Evolutionary conservation across 1,140 invertebrate species (phyloP).

Genomic region (Pristionchus pacificus): DNA sequence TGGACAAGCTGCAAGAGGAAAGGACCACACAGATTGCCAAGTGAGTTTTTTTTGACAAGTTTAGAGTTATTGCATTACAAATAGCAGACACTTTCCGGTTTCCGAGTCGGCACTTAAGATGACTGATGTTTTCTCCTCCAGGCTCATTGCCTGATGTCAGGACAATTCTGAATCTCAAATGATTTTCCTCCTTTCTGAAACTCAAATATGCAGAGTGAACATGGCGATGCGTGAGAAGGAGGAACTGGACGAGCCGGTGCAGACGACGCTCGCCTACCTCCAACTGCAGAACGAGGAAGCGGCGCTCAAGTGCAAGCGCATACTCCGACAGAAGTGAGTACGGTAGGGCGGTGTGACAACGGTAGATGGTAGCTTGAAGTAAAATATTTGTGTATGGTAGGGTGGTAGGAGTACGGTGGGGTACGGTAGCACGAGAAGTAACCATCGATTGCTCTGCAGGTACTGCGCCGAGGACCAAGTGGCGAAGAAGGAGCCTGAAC

Average conservation of each 20-base stretch:
- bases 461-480: too few relatives aligned
- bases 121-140: too few relatives aligned
- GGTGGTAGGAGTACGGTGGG: not conserved
- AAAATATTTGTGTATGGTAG: not conserved
- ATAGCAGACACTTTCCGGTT: too few relatives aligned
- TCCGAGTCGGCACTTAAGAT: too few relatives aligned
- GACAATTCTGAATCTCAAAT: too few relatives aligned
- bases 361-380: not conserved
- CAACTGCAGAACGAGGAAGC: not conserved
- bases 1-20: conserved; percentile 67
- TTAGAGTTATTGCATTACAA: too few relatives aligned
- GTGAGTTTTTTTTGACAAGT: not conserved
- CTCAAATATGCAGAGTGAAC: too few relatives aligned
- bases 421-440: not conserved
- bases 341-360: not conserved
- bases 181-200: too few relatives aligned
- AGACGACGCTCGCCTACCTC: not conserved
- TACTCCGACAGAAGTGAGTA: too few relatives aligned
- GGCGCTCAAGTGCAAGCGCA: not conserved
- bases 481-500: too few relatives aligned
- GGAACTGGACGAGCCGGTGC: conserved; percentile 10
- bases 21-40: conserved; percentile 30
- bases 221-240: not conserved
- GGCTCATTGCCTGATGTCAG: too few relatives aligned
- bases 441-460: not conserved